Evolutionary conservation across 2,113 vertebrate species (phyloP).

Genomic region (Vidua macroura): DNA sequence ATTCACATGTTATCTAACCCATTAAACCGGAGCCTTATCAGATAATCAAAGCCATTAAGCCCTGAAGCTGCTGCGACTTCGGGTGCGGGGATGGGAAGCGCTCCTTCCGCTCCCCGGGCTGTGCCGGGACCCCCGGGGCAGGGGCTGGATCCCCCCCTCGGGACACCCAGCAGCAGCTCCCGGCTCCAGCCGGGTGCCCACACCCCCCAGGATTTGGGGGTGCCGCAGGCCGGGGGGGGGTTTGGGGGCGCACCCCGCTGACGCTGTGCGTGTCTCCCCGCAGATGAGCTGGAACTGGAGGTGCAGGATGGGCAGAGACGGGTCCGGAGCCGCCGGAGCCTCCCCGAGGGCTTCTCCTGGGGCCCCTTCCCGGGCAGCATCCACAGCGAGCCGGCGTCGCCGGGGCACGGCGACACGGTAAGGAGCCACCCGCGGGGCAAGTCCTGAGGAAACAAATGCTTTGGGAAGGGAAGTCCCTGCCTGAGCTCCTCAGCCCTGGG

Average conservation of each 20-base stretch:
- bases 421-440: background rate
- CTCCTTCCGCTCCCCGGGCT: background rate
- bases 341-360: constrained; percentile 81
- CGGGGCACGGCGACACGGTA: constrained; percentile 65
- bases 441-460: rapidly evolving
- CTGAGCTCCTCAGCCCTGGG: rapidly evolving
- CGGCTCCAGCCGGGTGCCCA: rapidly evolving
- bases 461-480: background rate
- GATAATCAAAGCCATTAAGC: constrained; percentile 76
- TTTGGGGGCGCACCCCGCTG: rapidly evolving
- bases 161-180: background rate
- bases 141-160: too few species aligned
- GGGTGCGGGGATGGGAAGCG: constrained; percentile 64
- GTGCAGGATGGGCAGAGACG: constrained; percentile 57
- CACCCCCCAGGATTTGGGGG: background rate
- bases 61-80: constrained; percentile 56
- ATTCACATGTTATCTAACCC: constrained; percentile 77
- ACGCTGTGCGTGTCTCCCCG: background rate
- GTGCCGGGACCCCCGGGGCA: background rate
- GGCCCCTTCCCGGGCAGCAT: constrained; percentile 84
- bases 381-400: constrained; percentile 61
- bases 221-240: rapidly evolving
- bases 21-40: constrained; percentile 76
- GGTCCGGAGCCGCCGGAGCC: constrained; percentile 70
- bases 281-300: constrained; percentile 77